A percentile compares a stretch with the other conserved stretches of the same genome.
Evolutionary conservation across 1,140 invertebrate genomes (phyloP).

Genomic region (Zaprionus capensis): DNA sequence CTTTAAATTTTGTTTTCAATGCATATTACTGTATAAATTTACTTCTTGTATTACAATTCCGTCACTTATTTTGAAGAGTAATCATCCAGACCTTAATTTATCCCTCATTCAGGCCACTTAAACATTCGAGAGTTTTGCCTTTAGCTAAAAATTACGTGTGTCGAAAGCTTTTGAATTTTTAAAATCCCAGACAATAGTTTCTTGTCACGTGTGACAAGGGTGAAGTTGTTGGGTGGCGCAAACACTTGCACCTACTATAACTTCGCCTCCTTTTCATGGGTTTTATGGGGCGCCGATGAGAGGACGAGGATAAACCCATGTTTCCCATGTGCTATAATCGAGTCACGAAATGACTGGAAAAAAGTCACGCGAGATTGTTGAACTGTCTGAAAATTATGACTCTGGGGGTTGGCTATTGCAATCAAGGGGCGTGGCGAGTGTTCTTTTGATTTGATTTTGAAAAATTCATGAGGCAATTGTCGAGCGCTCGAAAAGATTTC

Average conservation of each 20-base stretch:
- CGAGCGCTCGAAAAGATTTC: slow-evolving; percentile 61
- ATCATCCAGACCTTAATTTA: background rate
- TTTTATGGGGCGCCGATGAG: background rate
- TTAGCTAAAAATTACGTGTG: slow-evolving; percentile 22
- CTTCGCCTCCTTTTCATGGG: background rate
- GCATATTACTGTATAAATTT: background rate
- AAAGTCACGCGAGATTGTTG: slow-evolving; percentile 74
- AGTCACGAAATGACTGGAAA: slow-evolving; percentile 72
- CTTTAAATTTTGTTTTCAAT: too few relatives aligned
- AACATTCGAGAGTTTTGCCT: background rate
- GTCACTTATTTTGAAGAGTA: too few relatives aligned
- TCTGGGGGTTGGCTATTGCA: slow-evolving; percentile 42
- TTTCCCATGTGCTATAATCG: slow-evolving; percentile 62
- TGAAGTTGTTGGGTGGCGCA: slow-evolving; percentile 3
- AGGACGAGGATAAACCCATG: slow-evolving; percentile 35
- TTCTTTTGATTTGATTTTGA: slow-evolving; percentile 68
- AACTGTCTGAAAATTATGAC: slow-evolving; percentile 76
- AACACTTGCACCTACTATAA: background rate
- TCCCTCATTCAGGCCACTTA: background rate
- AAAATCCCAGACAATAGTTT: slow-evolving; percentile 67
- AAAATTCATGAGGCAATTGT: slow-evolving; percentile 74
- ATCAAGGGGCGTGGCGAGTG: slow-evolving; percentile 40
- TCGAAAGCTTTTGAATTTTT: slow-evolving; percentile 50
- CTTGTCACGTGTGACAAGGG: slow-evolving; percentile 59
- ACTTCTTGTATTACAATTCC: background rate